phyloP scores from a whole-genome alignment of 2,797 vertebrate genomes.

The Micromesistius poutassou region DNA sequence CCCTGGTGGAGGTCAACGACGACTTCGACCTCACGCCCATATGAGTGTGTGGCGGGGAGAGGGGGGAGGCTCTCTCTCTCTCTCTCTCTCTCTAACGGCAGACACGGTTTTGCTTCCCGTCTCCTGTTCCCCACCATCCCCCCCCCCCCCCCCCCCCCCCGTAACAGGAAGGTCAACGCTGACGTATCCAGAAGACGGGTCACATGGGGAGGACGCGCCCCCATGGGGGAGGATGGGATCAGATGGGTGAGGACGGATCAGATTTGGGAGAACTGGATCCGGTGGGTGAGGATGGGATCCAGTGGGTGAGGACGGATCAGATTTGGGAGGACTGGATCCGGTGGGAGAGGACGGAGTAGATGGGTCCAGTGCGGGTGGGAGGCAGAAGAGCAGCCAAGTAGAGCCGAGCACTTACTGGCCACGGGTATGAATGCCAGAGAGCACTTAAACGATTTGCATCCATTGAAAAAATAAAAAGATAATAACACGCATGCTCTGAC shows the following conservation, averaged over 20 bases:
- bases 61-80: slow-evolving; percentile 16
- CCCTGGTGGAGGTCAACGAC: slow-evolving; percentile 97
- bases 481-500: slow-evolving; percentile 1
- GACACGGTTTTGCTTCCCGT: background rate
- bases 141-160: too few relatives aligned
- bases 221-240: too few relatives aligned
- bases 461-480: slow-evolving; percentile 35
- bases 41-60: slow-evolving; percentile 66
- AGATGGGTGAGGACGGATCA: background rate
- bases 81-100: slow-evolving; percentile 17
- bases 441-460: slow-evolving; percentile 55
- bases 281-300: too few relatives aligned
- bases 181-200: too few relatives aligned
- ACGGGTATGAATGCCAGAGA: slow-evolving; percentile 36
- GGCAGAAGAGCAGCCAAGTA: slow-evolving; percentile 31
- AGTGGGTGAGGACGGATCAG: too few relatives aligned
- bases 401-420: slow-evolving; percentile 66
- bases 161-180: too few relatives aligned
- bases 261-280: too few relatives aligned
- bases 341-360: too few relatives aligned
- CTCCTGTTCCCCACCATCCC: too few relatives aligned
- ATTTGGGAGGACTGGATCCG: too few relatives aligned
- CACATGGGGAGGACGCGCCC: too few relatives aligned
- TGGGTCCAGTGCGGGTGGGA: too few relatives aligned
- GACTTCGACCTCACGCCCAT: slow-evolving; percentile 98